Evolutionary conservation across 2,113 vertebrate species (phyloP), one percentile per base, ranked within the genome.

Genomic region (Galbula dea): DNA sequence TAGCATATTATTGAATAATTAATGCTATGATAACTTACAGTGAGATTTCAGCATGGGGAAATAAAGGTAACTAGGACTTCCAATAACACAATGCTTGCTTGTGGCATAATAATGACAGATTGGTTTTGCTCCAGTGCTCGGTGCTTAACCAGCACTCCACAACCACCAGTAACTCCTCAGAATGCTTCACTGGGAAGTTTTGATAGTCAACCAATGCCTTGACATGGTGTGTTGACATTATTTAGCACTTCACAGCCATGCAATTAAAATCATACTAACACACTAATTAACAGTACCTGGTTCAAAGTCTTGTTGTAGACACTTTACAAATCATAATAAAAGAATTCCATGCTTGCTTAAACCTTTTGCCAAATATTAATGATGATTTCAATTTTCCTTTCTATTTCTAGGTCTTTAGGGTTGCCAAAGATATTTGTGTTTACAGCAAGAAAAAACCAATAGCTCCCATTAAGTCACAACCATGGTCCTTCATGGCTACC

Each of bases 1-100:
- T 87, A 95, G 74, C 78, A 23, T 83, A 88, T 89, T 93, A 94
- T 1, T 78, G 67, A 94, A 91, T 93, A 96, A 97, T 96, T 88
- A 96, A 94, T 62, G 9, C 75, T 95, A 85, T 72, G 83, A 96
- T 84, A 94, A 86, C 68, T 91, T 95, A 52, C n/a, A 90, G 71
- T 77, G 73, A 3, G 7, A 58, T 85, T 91, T 66, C 85, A 91
- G 83, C 74, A 77, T 20, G 29, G 24, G 87, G 77, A 93, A 96
- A 94, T 78, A 88, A 79, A 93, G 74, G 86, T 34, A 93, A 74
- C 77, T n/a, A 52, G 57, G 81, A 87, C 52, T 91, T 97, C 17
- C 83, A 88, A 86, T 87, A 95, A 94, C 85, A 95, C 73, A 76
- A 11, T 43, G 30, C 6, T 54, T 86, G 78, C 34, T 69, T 86